A percentile compares a stretch with the other conserved stretches of the same genome.
phyloP scores from a whole-genome alignment of 1,140 invertebrate species.

The Caenorhabditis latens region DNA sequence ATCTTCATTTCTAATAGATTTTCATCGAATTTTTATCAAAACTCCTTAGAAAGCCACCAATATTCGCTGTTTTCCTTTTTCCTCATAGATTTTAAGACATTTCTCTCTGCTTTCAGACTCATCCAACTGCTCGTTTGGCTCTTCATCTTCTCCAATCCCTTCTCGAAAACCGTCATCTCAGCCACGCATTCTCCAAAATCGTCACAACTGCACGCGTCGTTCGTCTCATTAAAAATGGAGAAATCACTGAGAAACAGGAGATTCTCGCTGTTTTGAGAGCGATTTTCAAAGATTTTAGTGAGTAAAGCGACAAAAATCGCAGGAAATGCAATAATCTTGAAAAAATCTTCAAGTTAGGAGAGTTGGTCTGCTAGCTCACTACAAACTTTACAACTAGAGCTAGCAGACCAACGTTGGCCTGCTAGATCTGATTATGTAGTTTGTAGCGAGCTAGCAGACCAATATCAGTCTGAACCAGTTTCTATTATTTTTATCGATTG shows the following conservation, averaged over 20 bases:
- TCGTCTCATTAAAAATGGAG: constrained; percentile 19
- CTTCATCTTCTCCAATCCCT: neutral
- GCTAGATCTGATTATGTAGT: too few relatives aligned
- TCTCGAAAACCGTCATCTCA: constrained; percentile 4
- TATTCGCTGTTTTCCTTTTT: too few relatives aligned
- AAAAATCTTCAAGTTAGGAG: too few relatives aligned
- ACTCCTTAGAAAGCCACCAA: too few relatives aligned
- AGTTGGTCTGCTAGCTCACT: neutral
- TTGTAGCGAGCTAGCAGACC: neutral
- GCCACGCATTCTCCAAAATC: neutral
- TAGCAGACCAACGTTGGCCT: neutral
- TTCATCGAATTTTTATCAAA: too few relatives aligned
- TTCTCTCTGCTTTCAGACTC: neutral
- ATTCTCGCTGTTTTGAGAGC: neutral
- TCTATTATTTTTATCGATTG: too few relatives aligned
- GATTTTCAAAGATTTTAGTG: constrained; percentile 43
- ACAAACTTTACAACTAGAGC: neutral
- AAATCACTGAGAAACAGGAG: constrained; percentile 30
- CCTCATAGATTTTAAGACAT: too few relatives aligned
- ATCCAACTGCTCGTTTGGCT: neutral
- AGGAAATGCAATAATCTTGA: too few relatives aligned
- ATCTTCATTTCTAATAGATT: too few relatives aligned
- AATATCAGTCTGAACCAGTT: neutral
- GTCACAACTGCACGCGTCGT: constrained; percentile 13
- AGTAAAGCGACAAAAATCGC: neutral